These are phyloP conservation scores for Cylloceria caligata DNA, from an alignment of 2,888 invertebrate species.

Conservation along the genomic window DNA sequence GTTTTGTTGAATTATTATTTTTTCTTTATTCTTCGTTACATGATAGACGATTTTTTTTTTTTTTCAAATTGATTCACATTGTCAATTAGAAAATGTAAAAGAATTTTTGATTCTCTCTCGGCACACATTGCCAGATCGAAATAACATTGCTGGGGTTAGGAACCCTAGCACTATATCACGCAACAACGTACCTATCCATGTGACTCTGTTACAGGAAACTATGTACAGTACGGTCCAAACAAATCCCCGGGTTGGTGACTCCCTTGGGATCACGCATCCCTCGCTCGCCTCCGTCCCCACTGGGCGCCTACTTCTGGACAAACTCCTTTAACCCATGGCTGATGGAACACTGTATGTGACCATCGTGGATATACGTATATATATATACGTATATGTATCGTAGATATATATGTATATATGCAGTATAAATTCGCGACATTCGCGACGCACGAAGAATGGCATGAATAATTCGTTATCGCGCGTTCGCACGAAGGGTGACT, in stretches of 20 bases:
- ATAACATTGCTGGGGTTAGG: conserved; percentile 37
- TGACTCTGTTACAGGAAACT: conserved; percentile 74
- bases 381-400: conserved; percentile 26
- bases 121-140: conserved; percentile 52
- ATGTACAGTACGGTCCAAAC: conserved; percentile 75
- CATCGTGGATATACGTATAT: background rate
- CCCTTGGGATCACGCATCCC: conserved; percentile 73
- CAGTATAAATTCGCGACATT: conserved; percentile 68
- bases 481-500: conserved; percentile 40
- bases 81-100: background rate
- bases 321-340: conserved; percentile 46
- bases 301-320: conserved; percentile 48
- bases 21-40: background rate
- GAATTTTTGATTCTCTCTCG: conserved; percentile 51
- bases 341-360: conserved; percentile 30
- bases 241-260: conserved; percentile 77
- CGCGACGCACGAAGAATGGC: conserved; percentile 74
- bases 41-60: too few species aligned
- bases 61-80: background rate
- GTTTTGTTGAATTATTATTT: background rate
- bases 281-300: conserved; percentile 59
- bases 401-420: conserved; percentile 31
- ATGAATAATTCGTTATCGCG: conserved; percentile 77
- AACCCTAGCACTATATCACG: conserved; percentile 46
- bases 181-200: conserved; percentile 48